Conservation (phyloP, 2,797 vertebrate species). For the Cryptoblepharus egeriae region DNA sequence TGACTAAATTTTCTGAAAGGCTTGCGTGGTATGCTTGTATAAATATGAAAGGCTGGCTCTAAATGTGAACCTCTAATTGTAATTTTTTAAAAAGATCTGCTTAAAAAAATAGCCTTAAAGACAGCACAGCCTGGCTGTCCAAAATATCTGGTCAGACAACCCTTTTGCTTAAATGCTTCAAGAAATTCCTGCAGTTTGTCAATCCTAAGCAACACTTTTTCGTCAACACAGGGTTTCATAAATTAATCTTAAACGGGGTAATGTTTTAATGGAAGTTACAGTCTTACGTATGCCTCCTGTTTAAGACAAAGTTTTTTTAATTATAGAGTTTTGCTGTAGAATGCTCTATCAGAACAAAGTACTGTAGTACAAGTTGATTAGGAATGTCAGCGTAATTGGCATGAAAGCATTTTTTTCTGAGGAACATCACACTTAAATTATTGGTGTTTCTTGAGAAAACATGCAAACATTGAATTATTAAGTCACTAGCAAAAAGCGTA, state of each 20-base stretch:
- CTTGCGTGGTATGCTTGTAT: slow-evolving; percentile 30
- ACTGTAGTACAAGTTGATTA: not conserved
- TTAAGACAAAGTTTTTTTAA: slow-evolving; percentile 37
- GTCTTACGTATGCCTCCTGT: not conserved
- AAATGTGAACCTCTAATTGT: slow-evolving; percentile 39
- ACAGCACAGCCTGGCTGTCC: not conserved
- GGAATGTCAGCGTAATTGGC: not conserved
- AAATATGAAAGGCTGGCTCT: slow-evolving; percentile 47
- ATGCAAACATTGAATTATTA: too few species aligned
- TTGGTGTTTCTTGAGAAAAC: not conserved
- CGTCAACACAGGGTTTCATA: slow-evolving; percentile 13
- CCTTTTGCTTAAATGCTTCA: slow-evolving; percentile 16
- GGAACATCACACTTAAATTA: not conserved
- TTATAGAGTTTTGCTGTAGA: not conserved
- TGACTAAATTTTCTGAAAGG: slow-evolving; percentile 49
- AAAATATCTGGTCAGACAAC: not conserved
- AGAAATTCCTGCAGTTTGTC: not conserved
- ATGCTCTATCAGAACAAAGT: slow-evolving; percentile 32
- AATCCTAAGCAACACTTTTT: slow-evolving; percentile 5
- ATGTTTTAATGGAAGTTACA: not conserved
- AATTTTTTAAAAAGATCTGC: slow-evolving; percentile 5
- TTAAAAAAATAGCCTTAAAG: slow-evolving; percentile 37
- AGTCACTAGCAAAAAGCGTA: too few species aligned
- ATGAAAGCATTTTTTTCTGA: not conserved
- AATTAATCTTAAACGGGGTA: not conserved